Percentiles rank a stretch among this genome's conserved stretches.
Conservation (phyloP, 2,888 invertebrate species). For the Drosophila melanosoma region DNA sequence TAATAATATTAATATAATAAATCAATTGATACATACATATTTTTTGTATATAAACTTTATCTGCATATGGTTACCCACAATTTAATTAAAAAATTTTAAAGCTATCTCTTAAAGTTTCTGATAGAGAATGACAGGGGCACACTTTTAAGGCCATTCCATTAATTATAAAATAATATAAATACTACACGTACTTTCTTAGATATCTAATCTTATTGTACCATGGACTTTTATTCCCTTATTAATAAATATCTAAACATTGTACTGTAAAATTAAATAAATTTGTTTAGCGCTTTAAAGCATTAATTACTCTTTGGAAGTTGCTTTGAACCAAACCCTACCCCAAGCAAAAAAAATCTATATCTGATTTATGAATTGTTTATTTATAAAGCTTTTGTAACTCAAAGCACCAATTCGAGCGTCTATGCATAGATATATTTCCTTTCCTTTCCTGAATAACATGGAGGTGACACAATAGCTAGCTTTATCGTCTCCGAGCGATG, state of each 20-base stretch:
- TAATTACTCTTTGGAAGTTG: not conserved
- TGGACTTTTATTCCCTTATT: not conserved
- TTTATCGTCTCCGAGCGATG: constrained; percentile 41
- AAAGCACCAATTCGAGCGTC: constrained; percentile 14
- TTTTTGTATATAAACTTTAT: not conserved
- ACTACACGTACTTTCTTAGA: not conserved
- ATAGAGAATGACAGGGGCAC: too few species aligned
- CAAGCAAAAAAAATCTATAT: constrained; percentile 52
- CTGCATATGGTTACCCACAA: not conserved
- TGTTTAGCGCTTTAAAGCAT: not conserved
- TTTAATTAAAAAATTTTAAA: not conserved
- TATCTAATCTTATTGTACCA: constrained; percentile 17
- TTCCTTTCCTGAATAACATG: constrained; percentile 33
- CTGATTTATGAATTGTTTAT: constrained; percentile 59
- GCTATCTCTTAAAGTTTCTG: too few species aligned
- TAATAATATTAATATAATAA: not conserved
- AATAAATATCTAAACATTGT: constrained; percentile 25
- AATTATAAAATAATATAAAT: not conserved
- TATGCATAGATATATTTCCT: constrained; percentile 46
- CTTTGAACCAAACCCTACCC: constrained; percentile 56
- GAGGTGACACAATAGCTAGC: constrained; percentile 23
- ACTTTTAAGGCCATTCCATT: not conserved
- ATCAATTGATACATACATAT: not conserved
- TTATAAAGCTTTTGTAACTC: constrained; percentile 56
- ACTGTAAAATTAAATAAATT: not conserved